Conservation (phyloP, 2,797 vertebrate species). For the Cirrhinus molitorella region DNA sequence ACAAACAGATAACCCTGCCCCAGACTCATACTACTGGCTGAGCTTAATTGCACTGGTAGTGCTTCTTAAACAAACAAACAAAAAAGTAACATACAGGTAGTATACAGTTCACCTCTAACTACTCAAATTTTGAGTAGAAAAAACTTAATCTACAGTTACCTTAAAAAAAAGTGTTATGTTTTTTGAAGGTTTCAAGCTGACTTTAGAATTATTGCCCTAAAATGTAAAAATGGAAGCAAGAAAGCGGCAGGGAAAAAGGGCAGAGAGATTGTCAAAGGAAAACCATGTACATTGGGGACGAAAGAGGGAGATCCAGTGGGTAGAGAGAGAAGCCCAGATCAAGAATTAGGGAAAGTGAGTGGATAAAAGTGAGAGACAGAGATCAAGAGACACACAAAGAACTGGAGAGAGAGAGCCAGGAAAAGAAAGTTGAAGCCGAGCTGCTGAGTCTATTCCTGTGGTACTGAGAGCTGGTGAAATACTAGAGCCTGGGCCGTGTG, state of each 20-base stretch:
- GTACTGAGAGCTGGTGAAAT: slow-evolving; percentile 99
- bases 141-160: background rate
- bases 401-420: slow-evolving; percentile 44
- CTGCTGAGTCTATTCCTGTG: slow-evolving; percentile 95
- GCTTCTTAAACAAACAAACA: background rate
- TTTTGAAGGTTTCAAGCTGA: background rate
- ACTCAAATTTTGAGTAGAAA: background rate
- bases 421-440: slow-evolving; percentile 76
- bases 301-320: slow-evolving; percentile 66
- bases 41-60: background rate
- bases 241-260: slow-evolving; percentile 58
- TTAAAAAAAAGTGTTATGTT: background rate
- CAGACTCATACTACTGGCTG: background rate
- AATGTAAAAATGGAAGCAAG: slow-evolving; percentile 59
- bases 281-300: slow-evolving; percentile 59
- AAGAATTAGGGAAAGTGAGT: slow-evolving; percentile 65
- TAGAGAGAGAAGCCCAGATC: slow-evolving; percentile 51
- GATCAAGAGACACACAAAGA: slow-evolving; percentile 36
- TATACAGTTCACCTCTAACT: background rate
- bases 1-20: background rate
- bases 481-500: slow-evolving; percentile 97
- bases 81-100: background rate
- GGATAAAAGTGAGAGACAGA: slow-evolving; percentile 53
- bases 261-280: slow-evolving; percentile 20
- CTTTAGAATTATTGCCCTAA: background rate